phyloP scores from a whole-genome alignment of 1,140 invertebrate species.

The Caenorhabditis latens region DNA sequence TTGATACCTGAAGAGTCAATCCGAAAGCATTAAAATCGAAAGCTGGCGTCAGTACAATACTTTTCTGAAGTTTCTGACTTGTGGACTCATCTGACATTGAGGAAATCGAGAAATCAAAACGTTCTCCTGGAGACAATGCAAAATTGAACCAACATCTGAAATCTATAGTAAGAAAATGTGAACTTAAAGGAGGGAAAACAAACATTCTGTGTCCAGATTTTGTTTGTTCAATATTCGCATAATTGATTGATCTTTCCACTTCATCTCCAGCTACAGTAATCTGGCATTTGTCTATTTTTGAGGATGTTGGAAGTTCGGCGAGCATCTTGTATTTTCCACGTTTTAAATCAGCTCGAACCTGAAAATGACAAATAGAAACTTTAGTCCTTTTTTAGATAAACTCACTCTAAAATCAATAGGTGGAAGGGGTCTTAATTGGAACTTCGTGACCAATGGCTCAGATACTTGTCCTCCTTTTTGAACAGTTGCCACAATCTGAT shows the following conservation, averaged over 20 bases:
- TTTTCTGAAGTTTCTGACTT: constrained; percentile 71
- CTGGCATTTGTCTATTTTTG: constrained; percentile 65
- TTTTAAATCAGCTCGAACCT: constrained; percentile 70
- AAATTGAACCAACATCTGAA: constrained; percentile 68
- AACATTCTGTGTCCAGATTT: constrained; percentile 49
- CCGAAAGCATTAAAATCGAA: constrained; percentile 75
- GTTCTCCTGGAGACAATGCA: constrained; percentile 69
- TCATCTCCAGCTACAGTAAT: constrained; percentile 67
- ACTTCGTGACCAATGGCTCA: constrained; percentile 70
- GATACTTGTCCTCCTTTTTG: constrained; percentile 71
- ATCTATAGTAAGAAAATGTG: neutral
- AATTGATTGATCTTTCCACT: constrained; percentile 49
- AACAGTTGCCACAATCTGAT: constrained; percentile 72
- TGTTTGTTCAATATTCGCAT: constrained; percentile 55
- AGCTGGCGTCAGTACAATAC: constrained; percentile 72
- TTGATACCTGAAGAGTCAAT: constrained; percentile 68
- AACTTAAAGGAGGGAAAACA: neutral
- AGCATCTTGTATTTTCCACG: constrained; percentile 68
- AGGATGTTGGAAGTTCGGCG: constrained; percentile 61
- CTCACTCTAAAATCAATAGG: constrained; percentile 69
- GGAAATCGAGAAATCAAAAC: constrained; percentile 74
- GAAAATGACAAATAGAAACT: neutral
- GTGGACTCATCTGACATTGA: constrained; percentile 65
- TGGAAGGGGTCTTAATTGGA: constrained; percentile 72
- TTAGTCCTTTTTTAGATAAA: neutral